Evolutionary conservation across 2,797 vertebrate species (phyloP).

Genomic region (Crypturellus tataupa): DNA sequence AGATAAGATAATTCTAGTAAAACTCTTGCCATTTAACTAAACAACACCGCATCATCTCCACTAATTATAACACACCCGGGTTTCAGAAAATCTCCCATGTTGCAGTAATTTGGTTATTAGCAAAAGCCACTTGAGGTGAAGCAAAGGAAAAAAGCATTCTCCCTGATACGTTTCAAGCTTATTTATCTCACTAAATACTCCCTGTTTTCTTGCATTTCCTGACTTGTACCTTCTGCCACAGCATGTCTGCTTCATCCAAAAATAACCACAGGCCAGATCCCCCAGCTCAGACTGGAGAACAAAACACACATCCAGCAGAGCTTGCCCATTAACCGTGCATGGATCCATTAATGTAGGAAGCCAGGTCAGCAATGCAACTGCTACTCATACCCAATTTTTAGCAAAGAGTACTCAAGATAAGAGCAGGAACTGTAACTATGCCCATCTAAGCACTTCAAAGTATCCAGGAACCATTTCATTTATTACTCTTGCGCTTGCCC

Average conservation of each 20-base stretch:
- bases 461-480: background rate
- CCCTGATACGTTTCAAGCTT: background rate
- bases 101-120: slow-evolving; percentile 12
- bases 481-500: background rate
- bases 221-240: slow-evolving; percentile 34
- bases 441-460: background rate
- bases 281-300: background rate
- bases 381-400: background rate
- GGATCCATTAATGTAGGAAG: background rate
- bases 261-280: slow-evolving; percentile 38
- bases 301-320: background rate
- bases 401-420: background rate
- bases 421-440: background rate
- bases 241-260: slow-evolving; percentile 11
- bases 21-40: background rate
- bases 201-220: slow-evolving; percentile 22
- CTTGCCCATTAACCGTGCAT: slow-evolving; percentile 22
- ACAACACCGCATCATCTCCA: background rate
- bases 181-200: background rate
- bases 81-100: background rate
- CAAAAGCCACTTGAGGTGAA: background rate
- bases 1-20: background rate
- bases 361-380: background rate
- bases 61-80: background rate
- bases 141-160: background rate